Evolutionary conservation across 2,888 invertebrate genomes (phyloP).

Genomic region (Hoplodrina ambigua): DNA sequence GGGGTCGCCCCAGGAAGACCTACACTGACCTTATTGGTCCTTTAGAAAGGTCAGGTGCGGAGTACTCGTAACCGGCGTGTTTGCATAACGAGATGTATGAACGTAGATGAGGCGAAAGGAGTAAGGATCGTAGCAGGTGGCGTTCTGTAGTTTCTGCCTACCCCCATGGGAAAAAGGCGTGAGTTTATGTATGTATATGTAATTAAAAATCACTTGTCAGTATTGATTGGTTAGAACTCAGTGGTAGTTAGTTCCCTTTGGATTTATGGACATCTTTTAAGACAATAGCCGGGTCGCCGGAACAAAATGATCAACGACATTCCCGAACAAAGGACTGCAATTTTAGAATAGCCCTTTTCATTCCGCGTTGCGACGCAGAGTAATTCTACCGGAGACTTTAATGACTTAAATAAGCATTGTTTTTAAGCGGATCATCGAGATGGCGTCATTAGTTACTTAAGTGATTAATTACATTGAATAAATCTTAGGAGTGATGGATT

Average conservation of each 20-base stretch:
- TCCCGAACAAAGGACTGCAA: slow-evolving; percentile 72
- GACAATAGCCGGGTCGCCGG: slow-evolving; percentile 65
- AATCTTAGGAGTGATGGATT: slow-evolving; percentile 43
- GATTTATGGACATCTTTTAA: slow-evolving; percentile 67
- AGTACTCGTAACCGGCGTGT: too few species aligned
- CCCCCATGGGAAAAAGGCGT: too few species aligned
- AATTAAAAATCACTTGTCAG: slow-evolving; percentile 40
- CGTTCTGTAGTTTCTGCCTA: too few species aligned
- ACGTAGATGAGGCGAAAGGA: too few species aligned
- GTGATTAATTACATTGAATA: slow-evolving; percentile 51
- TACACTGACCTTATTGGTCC: too few species aligned
- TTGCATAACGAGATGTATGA: too few species aligned
- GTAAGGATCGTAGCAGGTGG: too few species aligned
- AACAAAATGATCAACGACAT: slow-evolving; percentile 74
- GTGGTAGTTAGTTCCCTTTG: slow-evolving; percentile 55
- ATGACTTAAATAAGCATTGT: slow-evolving; percentile 65
- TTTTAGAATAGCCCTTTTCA: slow-evolving; percentile 71
- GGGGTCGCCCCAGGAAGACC: too few species aligned
- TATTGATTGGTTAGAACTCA: slow-evolving; percentile 50
- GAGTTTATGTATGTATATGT: too few species aligned
- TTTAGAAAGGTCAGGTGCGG: too few species aligned
- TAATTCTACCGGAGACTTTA: slow-evolving; percentile 66
- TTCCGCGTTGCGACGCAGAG: slow-evolving; percentile 57
- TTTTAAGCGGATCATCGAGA: slow-evolving; percentile 61
- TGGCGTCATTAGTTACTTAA: slow-evolving; percentile 56